Conservation (phyloP, 53 echinoderm and acorn worm genomes). For the Antedon mediterranea region DNA sequence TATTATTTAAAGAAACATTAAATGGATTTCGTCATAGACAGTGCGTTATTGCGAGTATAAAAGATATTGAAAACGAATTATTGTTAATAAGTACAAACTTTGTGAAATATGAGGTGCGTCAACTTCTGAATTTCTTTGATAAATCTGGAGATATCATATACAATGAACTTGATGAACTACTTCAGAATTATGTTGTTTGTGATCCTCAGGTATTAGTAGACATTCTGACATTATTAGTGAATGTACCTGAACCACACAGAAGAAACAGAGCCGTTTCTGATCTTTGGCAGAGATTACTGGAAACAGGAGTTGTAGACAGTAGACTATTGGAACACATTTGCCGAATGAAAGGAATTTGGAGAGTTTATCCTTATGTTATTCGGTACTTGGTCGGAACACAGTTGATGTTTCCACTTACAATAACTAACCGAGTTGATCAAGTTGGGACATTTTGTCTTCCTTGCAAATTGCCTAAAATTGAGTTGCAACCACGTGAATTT, state of each 20-base stretch:
- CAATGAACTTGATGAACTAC: neutral
- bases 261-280: too few relatives aligned
- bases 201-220: conserved; percentile 5
- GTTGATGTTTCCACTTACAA: too few relatives aligned
- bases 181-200: neutral
- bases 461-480: too few relatives aligned
- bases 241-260: neutral
- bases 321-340: too few relatives aligned
- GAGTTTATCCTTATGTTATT: too few relatives aligned
- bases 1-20: neutral
- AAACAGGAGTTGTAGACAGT: too few relatives aligned
- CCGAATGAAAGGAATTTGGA: too few relatives aligned
- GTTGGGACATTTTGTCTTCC: too few relatives aligned
- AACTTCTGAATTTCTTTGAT: neutral
- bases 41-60: neutral
- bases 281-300: too few relatives aligned
- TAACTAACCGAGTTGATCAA: too few relatives aligned
- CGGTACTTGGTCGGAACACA: too few relatives aligned
- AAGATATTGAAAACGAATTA: neutral
- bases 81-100: neutral
- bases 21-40: neutral
- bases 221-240: neutral
- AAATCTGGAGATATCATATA: conserved; percentile 4
- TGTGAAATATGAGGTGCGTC: neutral
- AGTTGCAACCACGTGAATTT: too few relatives aligned